phyloP scores from a whole-genome alignment of 2,888 invertebrate species.

The Chrysotoxum bicinctum region DNA sequence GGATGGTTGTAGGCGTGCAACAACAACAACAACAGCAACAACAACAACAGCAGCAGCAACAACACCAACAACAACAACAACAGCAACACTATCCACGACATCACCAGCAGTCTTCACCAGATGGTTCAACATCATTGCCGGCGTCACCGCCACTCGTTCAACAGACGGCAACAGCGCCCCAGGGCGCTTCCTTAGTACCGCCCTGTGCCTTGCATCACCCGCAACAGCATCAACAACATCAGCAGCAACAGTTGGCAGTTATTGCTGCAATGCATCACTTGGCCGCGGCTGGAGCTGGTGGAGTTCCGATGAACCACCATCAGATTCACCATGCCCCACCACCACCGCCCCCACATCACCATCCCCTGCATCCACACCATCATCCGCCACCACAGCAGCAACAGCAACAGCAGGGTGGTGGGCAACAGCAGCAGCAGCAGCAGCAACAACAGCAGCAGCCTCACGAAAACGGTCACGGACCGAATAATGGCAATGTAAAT shows the following conservation, averaged over 20 bases:
- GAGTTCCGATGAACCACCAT: constrained; percentile 72
- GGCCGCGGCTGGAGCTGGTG: constrained; percentile 63
- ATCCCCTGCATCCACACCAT: constrained; percentile 73
- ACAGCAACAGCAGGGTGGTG: constrained; percentile 54
- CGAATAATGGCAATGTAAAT: constrained; percentile 72
- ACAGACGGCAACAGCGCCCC: constrained; percentile 78
- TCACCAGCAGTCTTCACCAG: constrained; percentile 78
- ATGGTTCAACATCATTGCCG: constrained; percentile 78
- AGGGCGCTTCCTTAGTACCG: constrained; percentile 79
- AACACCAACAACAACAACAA: constrained; percentile 50
- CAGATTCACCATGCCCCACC: constrained; percentile 73
- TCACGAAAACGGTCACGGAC: constrained; percentile 66
- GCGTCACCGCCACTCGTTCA: constrained; percentile 79
- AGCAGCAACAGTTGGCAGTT: constrained; percentile 79
- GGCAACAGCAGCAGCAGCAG: constrained; percentile 70
- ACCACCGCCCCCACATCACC: constrained; percentile 74
- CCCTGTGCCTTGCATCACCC: constrained; percentile 78
- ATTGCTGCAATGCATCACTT: constrained; percentile 80
- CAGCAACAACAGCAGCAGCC: constrained; percentile 74
- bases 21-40: constrained; percentile 71
- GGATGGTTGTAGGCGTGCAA: constrained; percentile 70
- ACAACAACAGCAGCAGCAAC: constrained; percentile 71
- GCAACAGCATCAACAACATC: constrained; percentile 77
- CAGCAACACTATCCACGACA: constrained; percentile 66
- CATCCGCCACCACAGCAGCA: constrained; percentile 66